Base-by-base conservation (phyloP, 2,113 vertebrate species). In the Spheniscus mendiculus region DNA sequence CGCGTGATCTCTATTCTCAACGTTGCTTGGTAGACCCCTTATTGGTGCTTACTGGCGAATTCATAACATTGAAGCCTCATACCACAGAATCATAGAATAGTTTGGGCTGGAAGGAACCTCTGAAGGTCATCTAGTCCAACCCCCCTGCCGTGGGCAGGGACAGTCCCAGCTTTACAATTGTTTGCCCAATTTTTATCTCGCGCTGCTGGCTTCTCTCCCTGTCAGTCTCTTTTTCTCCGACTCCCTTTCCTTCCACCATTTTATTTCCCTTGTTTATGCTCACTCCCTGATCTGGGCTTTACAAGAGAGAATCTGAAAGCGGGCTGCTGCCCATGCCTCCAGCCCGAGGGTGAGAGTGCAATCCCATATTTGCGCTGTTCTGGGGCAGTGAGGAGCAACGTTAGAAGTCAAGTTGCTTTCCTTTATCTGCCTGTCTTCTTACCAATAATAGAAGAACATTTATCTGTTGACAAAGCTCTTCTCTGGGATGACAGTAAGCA, bases 321-420 rank as follows among this genome's bases (percentile, higher is more conserved):
- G 0, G 29, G 50, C 58, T 66, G 81, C 20, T 65, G 34, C 21
- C 36, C 2, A 0, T 2, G 8, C 56, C 25, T 1, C 12, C 55
- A 36, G 72, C 44, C 29, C 1, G 0, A 25, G 44, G 0, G 4
- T 38, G 17, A 4, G 44, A 70, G 53, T 0, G 6, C 44, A 7
- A 7, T 30, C 38, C 19, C 1, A 0, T 10, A 9, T 5, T 21
- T 11, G 17, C 1, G 1, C 67, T 55, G 29, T 21, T 45, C 72
- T 32, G 32, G 45, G 49, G 15, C 59, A 52, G 30, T 2, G 34
- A 40, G 34, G n/a, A 73, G 36, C 49, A 30, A 3, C 5, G 25
- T 15, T 12, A 22, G 22, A 66, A 78, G 49, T 52, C 16, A 67
- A 26, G n/a, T 15, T 77, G 15, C 62, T 42, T 65, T 90, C 58